These are phyloP conservation scores for Prorops nasuta DNA, from an alignment of 1,140 invertebrate genomes.

Conservation along the genomic window DNA sequence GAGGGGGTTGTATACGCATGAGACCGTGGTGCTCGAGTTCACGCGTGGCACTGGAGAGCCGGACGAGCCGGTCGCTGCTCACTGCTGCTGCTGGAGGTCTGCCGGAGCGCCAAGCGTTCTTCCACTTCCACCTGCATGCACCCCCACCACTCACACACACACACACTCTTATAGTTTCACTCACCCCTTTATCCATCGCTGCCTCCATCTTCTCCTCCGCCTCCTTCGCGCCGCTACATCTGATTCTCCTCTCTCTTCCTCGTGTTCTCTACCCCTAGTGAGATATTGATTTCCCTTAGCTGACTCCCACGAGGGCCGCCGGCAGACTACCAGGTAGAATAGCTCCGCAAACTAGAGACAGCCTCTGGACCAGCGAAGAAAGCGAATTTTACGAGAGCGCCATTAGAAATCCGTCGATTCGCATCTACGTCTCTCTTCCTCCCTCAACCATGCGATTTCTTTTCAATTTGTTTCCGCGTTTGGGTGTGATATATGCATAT, in stretches of 20 bases:
- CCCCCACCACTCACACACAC: constrained; percentile 17
- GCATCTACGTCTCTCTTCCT: not conserved
- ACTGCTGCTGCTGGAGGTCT: not conserved
- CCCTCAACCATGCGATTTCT: not conserved
- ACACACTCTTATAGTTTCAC: constrained; percentile 10
- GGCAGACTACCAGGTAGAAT: constrained; percentile 41
- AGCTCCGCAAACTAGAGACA: constrained; percentile 28
- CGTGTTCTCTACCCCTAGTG: constrained; percentile 47
- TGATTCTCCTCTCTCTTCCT: constrained; percentile 23
- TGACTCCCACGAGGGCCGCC: constrained; percentile 53
- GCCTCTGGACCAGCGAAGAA: constrained; percentile 27
- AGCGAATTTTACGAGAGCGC: too few relatives aligned
- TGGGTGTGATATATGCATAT: not conserved
- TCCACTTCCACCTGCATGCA: constrained; percentile 4
- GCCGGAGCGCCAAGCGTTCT: too few relatives aligned
- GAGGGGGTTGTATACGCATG: constrained; percentile 21
- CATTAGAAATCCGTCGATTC: not conserved
- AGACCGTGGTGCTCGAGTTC: constrained; percentile 25
- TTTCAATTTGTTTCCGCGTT: not conserved
- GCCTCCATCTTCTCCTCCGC: constrained; percentile 20
- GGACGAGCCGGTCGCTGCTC: constrained; percentile 22
- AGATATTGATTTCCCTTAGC: constrained; percentile 58
- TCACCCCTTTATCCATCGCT: constrained; percentile 25
- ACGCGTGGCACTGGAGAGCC: constrained; percentile 32
- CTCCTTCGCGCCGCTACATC: constrained; percentile 24